phyloP scores from a whole-genome alignment of 1,140 invertebrate genomes.

The Aphelenchoides fujianensis region DNA sequence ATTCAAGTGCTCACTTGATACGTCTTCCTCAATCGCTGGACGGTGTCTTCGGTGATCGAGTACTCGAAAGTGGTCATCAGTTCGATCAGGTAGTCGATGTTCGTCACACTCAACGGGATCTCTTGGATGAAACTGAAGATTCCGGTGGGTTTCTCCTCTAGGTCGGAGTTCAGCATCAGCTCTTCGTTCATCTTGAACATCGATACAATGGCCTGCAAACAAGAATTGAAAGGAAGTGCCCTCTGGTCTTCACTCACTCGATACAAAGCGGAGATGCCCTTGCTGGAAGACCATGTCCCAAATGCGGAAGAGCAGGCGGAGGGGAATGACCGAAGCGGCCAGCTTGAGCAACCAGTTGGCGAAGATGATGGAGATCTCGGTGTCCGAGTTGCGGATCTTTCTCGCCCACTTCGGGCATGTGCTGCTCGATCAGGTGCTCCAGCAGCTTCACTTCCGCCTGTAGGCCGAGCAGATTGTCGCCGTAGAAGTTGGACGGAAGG shows the following conservation, averaged over 20 bases:
- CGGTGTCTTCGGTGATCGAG: conserved; percentile 54
- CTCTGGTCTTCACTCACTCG: conserved; percentile 86
- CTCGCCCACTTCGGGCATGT: conserved; percentile 82
- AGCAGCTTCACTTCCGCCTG: conserved; percentile 87
- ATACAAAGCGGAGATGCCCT: conserved; percentile 91
- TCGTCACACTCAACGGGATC: conserved; percentile 44
- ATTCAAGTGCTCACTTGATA: conserved; percentile 56
- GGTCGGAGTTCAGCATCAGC: conserved; percentile 36
- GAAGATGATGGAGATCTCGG: conserved; percentile 86
- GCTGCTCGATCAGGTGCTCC: conserved; percentile 78
- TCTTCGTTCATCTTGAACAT: conserved; percentile 60
- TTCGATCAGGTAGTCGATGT: conserved; percentile 65
- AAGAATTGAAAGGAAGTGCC: too few species aligned
- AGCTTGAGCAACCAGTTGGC: conserved; percentile 95
- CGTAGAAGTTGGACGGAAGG: conserved; percentile 93
- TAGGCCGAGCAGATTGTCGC: conserved; percentile 80
- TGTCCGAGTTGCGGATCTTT: conserved; percentile 84
- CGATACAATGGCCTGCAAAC: conserved; percentile 46
- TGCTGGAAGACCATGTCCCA: conserved; percentile 94
- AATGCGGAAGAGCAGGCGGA: conserved; percentile 86
- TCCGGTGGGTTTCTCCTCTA: conserved; percentile 40
- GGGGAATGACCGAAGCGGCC: conserved; percentile 96
- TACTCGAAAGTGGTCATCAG: conserved; percentile 62
- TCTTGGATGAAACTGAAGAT: conserved; percentile 50
- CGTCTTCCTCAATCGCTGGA: conserved; percentile 57